Conservation (phyloP, 2,797 vertebrate species). For the Spea hammondii region DNA sequence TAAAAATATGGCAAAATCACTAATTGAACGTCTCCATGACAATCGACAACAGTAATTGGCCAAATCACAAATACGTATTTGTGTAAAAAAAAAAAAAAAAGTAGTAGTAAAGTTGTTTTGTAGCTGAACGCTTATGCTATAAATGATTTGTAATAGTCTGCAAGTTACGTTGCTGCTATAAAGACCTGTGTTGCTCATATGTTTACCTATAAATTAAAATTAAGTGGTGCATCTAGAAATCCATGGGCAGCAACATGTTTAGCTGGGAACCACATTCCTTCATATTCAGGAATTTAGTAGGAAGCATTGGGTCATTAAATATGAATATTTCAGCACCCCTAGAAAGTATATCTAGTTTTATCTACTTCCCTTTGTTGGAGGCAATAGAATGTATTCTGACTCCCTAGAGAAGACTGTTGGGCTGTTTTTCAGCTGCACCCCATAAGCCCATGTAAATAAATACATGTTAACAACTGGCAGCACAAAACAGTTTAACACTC, state of each 20-base stretch:
- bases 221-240: not conserved
- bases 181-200: not conserved
- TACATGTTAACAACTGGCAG: not conserved
- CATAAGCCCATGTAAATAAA: not conserved
- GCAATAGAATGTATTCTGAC: too few relatives aligned
- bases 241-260: not conserved
- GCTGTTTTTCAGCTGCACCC: not conserved
- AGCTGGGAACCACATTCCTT: not conserved
- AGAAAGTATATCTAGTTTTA: too few relatives aligned
- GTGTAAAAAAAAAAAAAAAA: too few relatives aligned
- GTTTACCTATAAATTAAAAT: not conserved
- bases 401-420: not conserved
- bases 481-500: conserved; percentile 1
- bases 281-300: not conserved
- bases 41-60: conserved; percentile 5
- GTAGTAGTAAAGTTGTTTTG: not conserved
- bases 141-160: conserved; percentile 13
- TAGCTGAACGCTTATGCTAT: not conserved
- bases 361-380: too few relatives aligned
- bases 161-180: conserved; percentile 22
- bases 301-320: not conserved
- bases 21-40: conserved; percentile 22
- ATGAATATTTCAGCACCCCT: too few relatives aligned
- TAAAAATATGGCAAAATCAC: conserved; percentile 19
- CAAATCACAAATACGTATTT: conserved; percentile 15